phyloP scores from a whole-genome alignment of 2,113 vertebrate species.

The Microtus oregoni region DNA sequence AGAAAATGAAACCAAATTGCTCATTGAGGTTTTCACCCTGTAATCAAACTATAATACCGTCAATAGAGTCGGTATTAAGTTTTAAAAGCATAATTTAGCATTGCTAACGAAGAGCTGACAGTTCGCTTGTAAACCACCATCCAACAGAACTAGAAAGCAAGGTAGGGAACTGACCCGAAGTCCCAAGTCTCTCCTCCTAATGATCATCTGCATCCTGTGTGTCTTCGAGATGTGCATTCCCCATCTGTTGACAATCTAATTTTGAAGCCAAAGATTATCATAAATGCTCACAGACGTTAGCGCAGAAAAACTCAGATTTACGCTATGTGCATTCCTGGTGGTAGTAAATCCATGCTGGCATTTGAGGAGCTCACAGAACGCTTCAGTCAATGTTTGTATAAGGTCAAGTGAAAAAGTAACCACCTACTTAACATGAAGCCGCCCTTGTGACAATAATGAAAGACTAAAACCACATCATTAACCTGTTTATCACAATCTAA shows the following conservation, averaged over 20 bases:
- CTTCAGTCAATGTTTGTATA: constrained; percentile 42
- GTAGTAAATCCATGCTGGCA: background rate
- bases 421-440: constrained; percentile 8
- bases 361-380: constrained; percentile 44
- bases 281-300: constrained; percentile 54
- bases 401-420: constrained; percentile 11
- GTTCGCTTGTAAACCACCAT: constrained; percentile 27
- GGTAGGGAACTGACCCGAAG: background rate
- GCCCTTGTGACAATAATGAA: background rate
- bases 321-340: background rate
- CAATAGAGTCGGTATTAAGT: background rate
- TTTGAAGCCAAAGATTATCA: constrained; percentile 49
- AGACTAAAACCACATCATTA: background rate
- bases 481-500: constrained; percentile 40
- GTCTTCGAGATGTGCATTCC: constrained; percentile 36
- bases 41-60: background rate
- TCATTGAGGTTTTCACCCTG: background rate
- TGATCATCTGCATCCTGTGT: background rate
- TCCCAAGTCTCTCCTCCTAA: background rate
- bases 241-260: constrained; percentile 51
- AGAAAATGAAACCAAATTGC: constrained; percentile 16
- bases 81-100: constrained; percentile 19
- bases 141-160: constrained; percentile 18
- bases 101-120: constrained; percentile 12
- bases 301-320: constrained; percentile 47